phyloP scores from a whole-genome alignment of 2,113 vertebrate genomes.

The Caloenas nicobarica region DNA sequence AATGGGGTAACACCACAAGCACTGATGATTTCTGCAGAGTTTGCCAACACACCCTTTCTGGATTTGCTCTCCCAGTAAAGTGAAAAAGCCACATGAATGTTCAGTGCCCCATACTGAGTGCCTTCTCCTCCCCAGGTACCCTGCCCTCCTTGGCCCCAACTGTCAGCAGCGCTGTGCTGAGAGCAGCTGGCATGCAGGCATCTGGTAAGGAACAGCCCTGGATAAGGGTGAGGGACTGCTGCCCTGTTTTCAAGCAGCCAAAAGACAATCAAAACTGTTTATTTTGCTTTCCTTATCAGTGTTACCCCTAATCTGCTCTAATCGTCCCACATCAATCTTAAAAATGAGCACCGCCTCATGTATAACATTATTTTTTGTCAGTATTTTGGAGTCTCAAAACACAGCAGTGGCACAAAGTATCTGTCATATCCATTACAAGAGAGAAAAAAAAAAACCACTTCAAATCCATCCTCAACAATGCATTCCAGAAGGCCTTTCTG shows the following conservation, averaged over 20 bases:
- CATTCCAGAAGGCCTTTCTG: not conserved
- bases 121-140: not conserved
- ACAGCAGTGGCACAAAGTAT: not conserved
- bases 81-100: not conserved
- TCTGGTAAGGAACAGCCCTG: not conserved
- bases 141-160: not conserved
- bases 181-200: not conserved
- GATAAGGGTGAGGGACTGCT: not conserved
- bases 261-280: not conserved
- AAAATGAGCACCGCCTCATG: accelerated
- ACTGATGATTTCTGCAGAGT: not conserved
- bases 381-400: not conserved
- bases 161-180: accelerated
- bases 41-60: accelerated
- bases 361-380: not conserved
- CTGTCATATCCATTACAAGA: not conserved
- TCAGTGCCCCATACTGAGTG: not conserved
- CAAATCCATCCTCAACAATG: not conserved
- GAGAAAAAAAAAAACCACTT: not conserved
- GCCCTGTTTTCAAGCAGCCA: not conserved
- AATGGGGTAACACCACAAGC: not conserved
- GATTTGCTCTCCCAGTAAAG: not conserved
- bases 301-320: not conserved
- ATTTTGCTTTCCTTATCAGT: not conserved
- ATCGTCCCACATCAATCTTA: not conserved